Evolutionary conservation across 2,797 vertebrate species (phyloP).

Genomic region (Tamandua tetradactyla): DNA sequence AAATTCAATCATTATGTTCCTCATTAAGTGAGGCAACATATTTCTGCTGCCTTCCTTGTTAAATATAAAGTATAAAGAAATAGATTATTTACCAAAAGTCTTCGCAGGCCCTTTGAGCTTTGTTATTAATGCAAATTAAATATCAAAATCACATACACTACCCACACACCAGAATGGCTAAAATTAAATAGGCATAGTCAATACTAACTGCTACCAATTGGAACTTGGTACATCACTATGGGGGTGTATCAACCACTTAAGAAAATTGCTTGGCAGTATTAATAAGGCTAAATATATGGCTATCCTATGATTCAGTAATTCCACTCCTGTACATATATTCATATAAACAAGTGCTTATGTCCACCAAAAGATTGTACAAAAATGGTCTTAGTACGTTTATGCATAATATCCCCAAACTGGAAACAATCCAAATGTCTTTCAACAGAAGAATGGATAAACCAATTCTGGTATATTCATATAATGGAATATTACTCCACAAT

Average conservation of each 20-base stretch:
- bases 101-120: constrained; percentile 10
- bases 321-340: neutral
- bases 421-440: neutral
- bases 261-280: neutral
- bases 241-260: neutral
- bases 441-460: neutral
- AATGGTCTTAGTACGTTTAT: neutral
- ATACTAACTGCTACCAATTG: neutral
- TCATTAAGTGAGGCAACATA: neutral
- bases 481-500: neutral
- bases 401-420: neutral
- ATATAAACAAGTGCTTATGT: neutral
- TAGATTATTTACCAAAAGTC: neutral
- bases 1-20: neutral
- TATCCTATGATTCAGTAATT: neutral
- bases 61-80: neutral
- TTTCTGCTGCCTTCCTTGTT: constrained; percentile 2
- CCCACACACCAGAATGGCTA: neutral
- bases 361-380: neutral
- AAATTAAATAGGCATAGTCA: neutral
- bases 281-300: neutral
- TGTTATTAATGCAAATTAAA: constrained; percentile 16
- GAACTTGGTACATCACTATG: neutral
- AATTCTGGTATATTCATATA: neutral
- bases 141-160: neutral